Percentiles rank a stretch among this genome's conserved stretches.
Conservation (phyloP, 2,113 vertebrate species). For the human region DNA sequence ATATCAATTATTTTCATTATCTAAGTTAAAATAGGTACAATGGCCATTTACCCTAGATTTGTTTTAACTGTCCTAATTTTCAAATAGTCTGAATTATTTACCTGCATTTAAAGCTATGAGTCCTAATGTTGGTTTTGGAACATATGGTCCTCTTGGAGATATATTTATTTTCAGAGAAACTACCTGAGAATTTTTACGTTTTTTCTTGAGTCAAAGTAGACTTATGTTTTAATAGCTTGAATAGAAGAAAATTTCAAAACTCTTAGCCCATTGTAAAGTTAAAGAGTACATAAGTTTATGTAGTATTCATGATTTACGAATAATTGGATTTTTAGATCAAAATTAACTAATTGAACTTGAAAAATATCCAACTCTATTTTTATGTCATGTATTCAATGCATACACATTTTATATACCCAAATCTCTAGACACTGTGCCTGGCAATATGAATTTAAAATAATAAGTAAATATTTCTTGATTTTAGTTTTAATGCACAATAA, state of each 20-base stretch:
- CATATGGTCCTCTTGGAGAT: slow-evolving; percentile 27
- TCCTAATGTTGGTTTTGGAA: slow-evolving; percentile 61
- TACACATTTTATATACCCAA: background rate
- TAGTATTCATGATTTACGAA: background rate
- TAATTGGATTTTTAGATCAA: background rate
- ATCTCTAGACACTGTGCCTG: background rate
- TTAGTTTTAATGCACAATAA: slow-evolving; percentile 7
- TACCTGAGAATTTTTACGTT: background rate
- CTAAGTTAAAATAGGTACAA: slow-evolving; percentile 27
- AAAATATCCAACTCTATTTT: slow-evolving; percentile 12
- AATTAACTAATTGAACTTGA: slow-evolving; percentile 7
- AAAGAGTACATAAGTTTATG: background rate
- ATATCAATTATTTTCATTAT: slow-evolving; percentile 5
- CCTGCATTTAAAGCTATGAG: slow-evolving; percentile 44
- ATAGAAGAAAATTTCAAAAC: background rate
- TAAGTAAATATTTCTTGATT: background rate
- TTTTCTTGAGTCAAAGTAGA: background rate
- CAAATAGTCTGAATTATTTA: slow-evolving; percentile 62
- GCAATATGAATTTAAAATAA: slow-evolving; percentile 8
- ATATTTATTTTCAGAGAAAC: slow-evolving; percentile 25
- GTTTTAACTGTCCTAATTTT: slow-evolving; percentile 60
- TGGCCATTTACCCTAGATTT: slow-evolving; percentile 57
- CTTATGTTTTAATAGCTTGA: background rate
- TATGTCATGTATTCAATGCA: background rate
- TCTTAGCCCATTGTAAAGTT: background rate